phyloP scores from a whole-genome alignment of 2,113 vertebrate genomes.

The Oenanthe oenanthe region DNA sequence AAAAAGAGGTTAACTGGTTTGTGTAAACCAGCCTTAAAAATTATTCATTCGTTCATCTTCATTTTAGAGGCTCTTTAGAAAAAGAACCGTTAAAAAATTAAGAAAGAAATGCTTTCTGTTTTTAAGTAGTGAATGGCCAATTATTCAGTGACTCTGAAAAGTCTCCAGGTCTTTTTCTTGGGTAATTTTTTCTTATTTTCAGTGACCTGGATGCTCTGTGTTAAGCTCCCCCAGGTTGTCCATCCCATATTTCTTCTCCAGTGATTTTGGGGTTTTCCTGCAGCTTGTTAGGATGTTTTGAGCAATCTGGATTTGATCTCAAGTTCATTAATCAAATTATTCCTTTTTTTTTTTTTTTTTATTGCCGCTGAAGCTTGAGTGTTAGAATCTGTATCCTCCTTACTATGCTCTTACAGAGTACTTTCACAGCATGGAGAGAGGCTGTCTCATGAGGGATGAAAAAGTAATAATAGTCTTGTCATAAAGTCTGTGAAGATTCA shows the following conservation, averaged over 20 bases:
- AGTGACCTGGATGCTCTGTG: background rate
- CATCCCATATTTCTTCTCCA: background rate
- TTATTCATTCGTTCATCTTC: background rate
- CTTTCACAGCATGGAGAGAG: background rate
- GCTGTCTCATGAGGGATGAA: background rate
- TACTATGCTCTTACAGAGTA: background rate
- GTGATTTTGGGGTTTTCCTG: background rate
- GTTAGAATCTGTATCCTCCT: background rate
- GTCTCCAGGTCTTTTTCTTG: background rate
- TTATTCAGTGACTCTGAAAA: background rate
- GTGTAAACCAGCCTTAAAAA: background rate
- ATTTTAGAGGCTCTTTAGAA: background rate
- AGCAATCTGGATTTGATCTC: constrained; percentile 19
- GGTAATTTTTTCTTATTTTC: background rate
- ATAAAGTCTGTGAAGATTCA: background rate
- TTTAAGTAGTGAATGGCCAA: background rate
- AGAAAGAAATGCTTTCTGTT: background rate
- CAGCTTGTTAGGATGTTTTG: background rate
- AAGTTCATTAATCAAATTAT: constrained; percentile 10
- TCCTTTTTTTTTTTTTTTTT: background rate
- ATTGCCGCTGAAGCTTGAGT: background rate
- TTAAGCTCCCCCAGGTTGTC: background rate
- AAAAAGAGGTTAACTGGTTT: background rate
- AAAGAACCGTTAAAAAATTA: background rate
- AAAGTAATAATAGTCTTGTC: background rate